phyloP scores from a whole-genome alignment of 2,888 invertebrate genomes.

The Synanthedon myopaeformis region DNA sequence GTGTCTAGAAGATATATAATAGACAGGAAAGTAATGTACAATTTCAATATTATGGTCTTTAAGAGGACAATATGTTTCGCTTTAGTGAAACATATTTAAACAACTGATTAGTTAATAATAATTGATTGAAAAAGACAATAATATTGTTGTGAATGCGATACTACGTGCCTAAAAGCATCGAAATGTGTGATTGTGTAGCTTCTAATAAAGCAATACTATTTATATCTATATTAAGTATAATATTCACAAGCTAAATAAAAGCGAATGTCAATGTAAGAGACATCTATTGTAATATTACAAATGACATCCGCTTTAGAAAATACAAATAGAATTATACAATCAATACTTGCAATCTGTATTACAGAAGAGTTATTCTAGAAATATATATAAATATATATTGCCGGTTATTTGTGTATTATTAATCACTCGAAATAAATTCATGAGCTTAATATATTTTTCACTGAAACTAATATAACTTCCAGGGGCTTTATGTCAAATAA shows the following conservation, averaged over 20 bases:
- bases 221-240: neutral
- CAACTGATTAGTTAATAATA: neutral
- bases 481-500: too few relatives aligned
- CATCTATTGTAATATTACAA: too few relatives aligned
- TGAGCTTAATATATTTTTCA: too few relatives aligned
- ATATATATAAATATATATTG: too few relatives aligned
- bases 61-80: neutral
- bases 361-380: too few relatives aligned
- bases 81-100: neutral
- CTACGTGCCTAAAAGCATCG: constrained; percentile 36
- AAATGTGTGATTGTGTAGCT: constrained; percentile 57
- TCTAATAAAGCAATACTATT: constrained; percentile 39
- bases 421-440: too few relatives aligned
- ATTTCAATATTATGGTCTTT: neutral
- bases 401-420: too few relatives aligned
- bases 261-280: neutral
- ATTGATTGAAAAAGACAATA: neutral
- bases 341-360: too few relatives aligned
- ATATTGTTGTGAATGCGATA: constrained; percentile 9
- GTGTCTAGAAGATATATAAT: too few relatives aligned
- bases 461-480: too few relatives aligned
- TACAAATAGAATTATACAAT: too few relatives aligned
- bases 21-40: neutral
- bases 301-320: too few relatives aligned
- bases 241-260: neutral